Conservation (phyloP, 2,888 invertebrate genomes). For the Syrista parreyssii region DNA sequence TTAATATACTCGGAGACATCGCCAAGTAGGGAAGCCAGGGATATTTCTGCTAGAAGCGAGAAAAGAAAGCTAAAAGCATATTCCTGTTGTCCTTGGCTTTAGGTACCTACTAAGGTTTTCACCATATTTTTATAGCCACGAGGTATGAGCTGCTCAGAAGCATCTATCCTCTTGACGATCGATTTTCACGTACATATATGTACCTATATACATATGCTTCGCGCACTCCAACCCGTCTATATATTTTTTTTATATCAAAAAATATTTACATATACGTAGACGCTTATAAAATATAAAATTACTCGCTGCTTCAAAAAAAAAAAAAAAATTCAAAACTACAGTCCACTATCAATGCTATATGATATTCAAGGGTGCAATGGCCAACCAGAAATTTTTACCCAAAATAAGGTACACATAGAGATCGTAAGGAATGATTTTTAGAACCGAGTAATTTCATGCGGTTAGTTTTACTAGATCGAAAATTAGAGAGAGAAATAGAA, state of each 20-base stretch:
- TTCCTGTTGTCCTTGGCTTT: slow-evolving; percentile 55
- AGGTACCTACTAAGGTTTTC: slow-evolving; percentile 33
- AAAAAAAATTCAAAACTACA: slow-evolving; percentile 30
- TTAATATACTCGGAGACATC: not conserved
- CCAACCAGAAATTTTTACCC: too few relatives aligned
- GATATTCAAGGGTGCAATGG: too few relatives aligned
- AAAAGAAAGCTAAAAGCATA: slow-evolving; percentile 51
- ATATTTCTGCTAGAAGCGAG: slow-evolving; percentile 25
- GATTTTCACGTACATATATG: not conserved
- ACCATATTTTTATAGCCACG: slow-evolving; percentile 50
- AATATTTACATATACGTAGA: not conserved
- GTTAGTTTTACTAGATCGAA: too few relatives aligned
- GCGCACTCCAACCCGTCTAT: not conserved
- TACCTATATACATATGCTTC: not conserved
- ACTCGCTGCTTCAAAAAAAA: slow-evolving; percentile 40
- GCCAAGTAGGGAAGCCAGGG: slow-evolving; percentile 21
- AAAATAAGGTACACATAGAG: too few relatives aligned
- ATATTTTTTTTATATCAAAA: not conserved
- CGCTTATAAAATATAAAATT: too few relatives aligned
- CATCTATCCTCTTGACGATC: slow-evolving; percentile 18
- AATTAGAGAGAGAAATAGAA: too few relatives aligned
- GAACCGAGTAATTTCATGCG: too few relatives aligned
- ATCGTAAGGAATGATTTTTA: too few relatives aligned
- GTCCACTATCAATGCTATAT: not conserved
- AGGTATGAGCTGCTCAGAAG: slow-evolving; percentile 33